Percentiles rank a stretch among this genome's conserved stretches.
Evolutionary conservation across 2,113 vertebrate genomes (phyloP).

Genomic region (Conger conger): DNA sequence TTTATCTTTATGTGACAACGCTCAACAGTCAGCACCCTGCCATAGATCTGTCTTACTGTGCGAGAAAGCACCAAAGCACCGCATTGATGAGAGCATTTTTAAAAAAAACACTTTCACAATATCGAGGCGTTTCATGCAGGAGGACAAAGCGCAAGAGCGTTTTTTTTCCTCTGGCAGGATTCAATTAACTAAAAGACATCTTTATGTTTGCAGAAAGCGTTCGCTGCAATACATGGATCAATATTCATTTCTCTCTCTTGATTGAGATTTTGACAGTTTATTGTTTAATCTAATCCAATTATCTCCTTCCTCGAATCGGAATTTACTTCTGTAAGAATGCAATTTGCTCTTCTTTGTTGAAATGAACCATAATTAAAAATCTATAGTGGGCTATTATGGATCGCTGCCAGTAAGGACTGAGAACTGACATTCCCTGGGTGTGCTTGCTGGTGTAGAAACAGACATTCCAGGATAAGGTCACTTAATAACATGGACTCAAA

Average conservation of each 20-base stretch:
- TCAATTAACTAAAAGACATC: slow-evolving; percentile 3
- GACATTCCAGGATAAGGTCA: not conserved
- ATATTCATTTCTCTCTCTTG: slow-evolving; percentile 35
- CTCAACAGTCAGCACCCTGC: not conserved
- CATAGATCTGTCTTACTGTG: too few relatives aligned
- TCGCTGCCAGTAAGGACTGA: slow-evolving; percentile 32
- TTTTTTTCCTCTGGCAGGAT: not conserved
- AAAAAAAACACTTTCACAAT: not conserved
- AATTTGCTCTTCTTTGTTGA: slow-evolving; percentile 32
- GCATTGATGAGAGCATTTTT: not conserved
- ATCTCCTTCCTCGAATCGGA: slow-evolving; percentile 28
- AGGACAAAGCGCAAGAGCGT: not conserved
- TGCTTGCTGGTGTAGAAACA: not conserved
- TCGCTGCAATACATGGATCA: slow-evolving; percentile 26
- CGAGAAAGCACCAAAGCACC: not conserved
- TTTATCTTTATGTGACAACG: not conserved
- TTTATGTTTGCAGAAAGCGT: slow-evolving; percentile 16
- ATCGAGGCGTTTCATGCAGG: not conserved
- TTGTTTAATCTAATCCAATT: slow-evolving; percentile 28
- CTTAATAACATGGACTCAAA: not conserved
- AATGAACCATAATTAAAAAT: slow-evolving; percentile 39
- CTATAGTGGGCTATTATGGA: slow-evolving; percentile 40
- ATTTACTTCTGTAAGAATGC: slow-evolving; percentile 23
- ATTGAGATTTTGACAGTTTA: slow-evolving; percentile 35
- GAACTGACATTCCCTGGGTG: not conserved